Evolutionary conservation across 1,140 invertebrate genomes (phyloP), one percentile per base, ranked within the genome.

Genomic region (Trichomalopsis sarcophagae): DNA sequence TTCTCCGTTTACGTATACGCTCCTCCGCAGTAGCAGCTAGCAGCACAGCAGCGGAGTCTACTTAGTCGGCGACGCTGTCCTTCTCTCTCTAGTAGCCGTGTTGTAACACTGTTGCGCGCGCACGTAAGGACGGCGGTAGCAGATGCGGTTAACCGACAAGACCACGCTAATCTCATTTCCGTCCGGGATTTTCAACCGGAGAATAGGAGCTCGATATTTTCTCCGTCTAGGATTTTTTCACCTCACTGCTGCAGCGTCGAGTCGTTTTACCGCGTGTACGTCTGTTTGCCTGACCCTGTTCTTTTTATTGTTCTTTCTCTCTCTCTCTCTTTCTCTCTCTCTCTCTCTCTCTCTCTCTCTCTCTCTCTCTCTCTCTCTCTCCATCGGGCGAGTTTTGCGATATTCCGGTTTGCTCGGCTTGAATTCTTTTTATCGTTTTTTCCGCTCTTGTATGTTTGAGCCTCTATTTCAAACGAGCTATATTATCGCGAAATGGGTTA

Each of bases 81-180:
- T 44, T 44, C 40, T 17, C 47, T 50, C 55, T 7, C n/a, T n/a
- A 62, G 17, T 62, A 62, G 55, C 55, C 4, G 47, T 50, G 14
- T 40, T 1, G 0, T 10, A 44, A 44, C 1, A 44, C n/a, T 77
- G 23, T 14, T 71, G 30, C 82, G 82, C 82, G 82, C 77, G 76
- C 82, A 85, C 77, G 76, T 84, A 88, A 79, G 62, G 74, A 85
- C 69, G 33, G 85, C 84, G 86, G 84, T 80, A 87, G 87, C 84
- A 86, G 81, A 80, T 88, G 86, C 78, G 87, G 87, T 86, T 89
- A 89, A 90, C 87, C 88, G 85, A 88, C 85, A 40, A 84, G 84
- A 87, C 86, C 87, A 84, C 83, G 87, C 84, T 88, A 88, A 88
- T 89, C 87, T 86, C 85, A 88, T 86, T 88, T 86, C 75, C 85